Evolutionary conservation across 2,113 vertebrate species (phyloP).

Genomic region (Apodemus speciosus): DNA sequence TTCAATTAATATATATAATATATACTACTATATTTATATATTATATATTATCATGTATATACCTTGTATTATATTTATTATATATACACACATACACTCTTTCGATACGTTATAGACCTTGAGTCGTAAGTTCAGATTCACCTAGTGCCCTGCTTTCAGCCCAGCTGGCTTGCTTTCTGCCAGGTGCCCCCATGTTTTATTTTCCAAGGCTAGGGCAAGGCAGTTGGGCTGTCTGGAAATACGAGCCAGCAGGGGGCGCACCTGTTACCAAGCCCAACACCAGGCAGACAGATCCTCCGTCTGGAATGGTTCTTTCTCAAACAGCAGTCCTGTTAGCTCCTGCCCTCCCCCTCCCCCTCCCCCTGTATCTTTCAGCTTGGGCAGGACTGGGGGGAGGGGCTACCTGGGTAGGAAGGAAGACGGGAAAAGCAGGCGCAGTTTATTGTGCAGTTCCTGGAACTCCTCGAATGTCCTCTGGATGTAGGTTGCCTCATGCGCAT

Average conservation of each 20-base stretch:
- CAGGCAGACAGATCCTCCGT: background rate
- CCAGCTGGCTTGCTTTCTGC: background rate
- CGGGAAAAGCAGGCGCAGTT: conserved; percentile 94
- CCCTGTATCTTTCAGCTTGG: background rate
- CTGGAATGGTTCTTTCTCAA: background rate
- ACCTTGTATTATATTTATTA: too few species aligned
- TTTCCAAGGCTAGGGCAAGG: background rate
- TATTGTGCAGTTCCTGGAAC: conserved; percentile 97
- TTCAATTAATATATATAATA: background rate
- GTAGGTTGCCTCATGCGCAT: conserved; percentile 85
- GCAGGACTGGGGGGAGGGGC: accelerated
- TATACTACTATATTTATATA: too few species aligned
- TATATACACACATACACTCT: background rate
- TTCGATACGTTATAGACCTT: background rate
- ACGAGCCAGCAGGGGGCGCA: conserved; percentile 50
- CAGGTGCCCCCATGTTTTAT: background rate
- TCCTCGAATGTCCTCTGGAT: conserved; percentile 97
- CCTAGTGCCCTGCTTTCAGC: background rate
- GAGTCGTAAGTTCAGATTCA: background rate
- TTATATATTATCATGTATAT: too few species aligned
- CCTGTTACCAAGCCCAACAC: background rate
- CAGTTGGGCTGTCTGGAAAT: background rate
- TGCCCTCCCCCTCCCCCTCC: accelerated
- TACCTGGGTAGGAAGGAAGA: conserved; percentile 95
- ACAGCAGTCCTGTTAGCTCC: background rate